Conservation (phyloP, 2,113 vertebrate species). For the Ondatra zibethicus region DNA sequence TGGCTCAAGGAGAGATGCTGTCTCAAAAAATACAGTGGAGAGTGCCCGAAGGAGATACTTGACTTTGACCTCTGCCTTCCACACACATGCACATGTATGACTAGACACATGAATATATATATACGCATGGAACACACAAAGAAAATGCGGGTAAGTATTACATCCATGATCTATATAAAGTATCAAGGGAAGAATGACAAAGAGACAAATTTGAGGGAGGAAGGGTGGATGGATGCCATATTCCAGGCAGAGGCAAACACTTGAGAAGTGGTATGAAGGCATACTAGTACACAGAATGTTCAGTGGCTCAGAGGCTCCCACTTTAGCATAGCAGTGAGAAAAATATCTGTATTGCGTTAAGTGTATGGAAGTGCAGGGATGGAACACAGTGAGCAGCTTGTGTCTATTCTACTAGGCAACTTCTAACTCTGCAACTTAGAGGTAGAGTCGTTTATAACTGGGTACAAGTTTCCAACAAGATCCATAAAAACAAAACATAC, state of each 20-base stretch:
- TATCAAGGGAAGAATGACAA: neutral
- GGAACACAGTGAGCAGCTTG: neutral
- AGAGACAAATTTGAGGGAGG: neutral
- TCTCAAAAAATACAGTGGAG: neutral
- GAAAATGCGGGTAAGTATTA: neutral
- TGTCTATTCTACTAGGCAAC: neutral
- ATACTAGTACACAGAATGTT: fast-evolving
- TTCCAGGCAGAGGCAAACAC: neutral
- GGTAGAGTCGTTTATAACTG: neutral
- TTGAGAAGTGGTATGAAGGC: neutral
- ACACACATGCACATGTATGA: neutral
- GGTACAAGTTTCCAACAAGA: neutral
- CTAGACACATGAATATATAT: neutral
- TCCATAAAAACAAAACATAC: constrained; percentile 25
- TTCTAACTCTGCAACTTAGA: neutral
- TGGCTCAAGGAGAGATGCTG: neutral
- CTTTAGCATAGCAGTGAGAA: neutral
- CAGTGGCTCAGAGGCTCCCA: fast-evolving
- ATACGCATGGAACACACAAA: neutral
- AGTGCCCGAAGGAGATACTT: neutral
- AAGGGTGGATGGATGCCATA: fast-evolving
- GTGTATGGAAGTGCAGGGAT: neutral
- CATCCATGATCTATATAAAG: neutral
- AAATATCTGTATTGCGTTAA: neutral
- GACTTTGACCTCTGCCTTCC: neutral